Conservation (phyloP, 53 echinoderm and acorn worm species). For the Echinometra lucunter region DNA sequence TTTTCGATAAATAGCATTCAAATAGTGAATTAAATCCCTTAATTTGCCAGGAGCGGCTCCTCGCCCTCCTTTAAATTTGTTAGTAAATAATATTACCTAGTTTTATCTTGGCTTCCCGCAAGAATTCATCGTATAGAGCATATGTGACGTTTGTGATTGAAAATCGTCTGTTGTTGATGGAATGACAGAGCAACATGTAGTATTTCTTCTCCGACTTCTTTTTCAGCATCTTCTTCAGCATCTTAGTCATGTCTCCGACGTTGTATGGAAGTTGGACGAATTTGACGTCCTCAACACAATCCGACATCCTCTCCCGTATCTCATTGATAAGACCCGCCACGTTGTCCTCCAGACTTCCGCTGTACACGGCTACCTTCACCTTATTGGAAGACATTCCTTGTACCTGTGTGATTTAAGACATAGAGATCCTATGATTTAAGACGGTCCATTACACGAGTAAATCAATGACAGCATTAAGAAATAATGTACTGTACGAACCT, state of each 20-base stretch:
- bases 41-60: too few species aligned
- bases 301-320: background rate
- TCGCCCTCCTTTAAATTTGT: too few species aligned
- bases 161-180: slow-evolving; percentile 17
- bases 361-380: slow-evolving; percentile 9
- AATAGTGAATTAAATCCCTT: too few species aligned
- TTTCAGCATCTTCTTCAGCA: too few species aligned
- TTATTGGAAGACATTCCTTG: background rate
- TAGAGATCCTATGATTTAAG: too few species aligned
- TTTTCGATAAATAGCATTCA: too few species aligned
- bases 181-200: slow-evolving; percentile 12
- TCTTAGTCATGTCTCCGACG: background rate
- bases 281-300: background rate
- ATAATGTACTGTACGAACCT: too few species aligned
- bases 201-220: too few species aligned
- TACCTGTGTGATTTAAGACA: background rate
- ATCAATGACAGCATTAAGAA: too few species aligned
- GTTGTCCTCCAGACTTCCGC: background rate
- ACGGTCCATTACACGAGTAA: too few species aligned
- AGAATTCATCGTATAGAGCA: slow-evolving; percentile 24
- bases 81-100: background rate
- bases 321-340: background rate
- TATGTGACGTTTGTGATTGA: slow-evolving; percentile 43
- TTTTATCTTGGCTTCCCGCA: background rate
- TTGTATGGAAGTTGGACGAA: slow-evolving; percentile 6